Evolutionary conservation across 2,113 vertebrate species (phyloP), one percentile per base, ranked within the genome.

Genomic region (Triplophysa dalaica): DNA sequence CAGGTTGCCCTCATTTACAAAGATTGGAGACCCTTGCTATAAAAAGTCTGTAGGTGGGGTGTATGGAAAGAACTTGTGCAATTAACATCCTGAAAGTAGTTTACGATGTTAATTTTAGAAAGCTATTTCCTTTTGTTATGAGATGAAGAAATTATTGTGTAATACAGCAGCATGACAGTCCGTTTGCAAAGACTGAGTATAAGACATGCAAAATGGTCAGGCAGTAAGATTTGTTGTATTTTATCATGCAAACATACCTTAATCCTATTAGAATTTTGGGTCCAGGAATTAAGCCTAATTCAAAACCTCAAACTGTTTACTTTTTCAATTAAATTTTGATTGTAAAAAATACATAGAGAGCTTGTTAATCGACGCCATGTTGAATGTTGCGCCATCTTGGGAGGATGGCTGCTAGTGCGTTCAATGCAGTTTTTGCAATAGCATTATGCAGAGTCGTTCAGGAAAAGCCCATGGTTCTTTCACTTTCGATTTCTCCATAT

Each of bases 21-120:
- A 29, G 10, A 43, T 43, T 43, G 41, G 41, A 43, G 41, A 29
- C 29, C 29, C 29, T 3, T 29, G 7, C 41, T 10, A 43, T 43
- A 43, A 43, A 43, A 10, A 92, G 12, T 45, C 68, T 22, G 38
- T 84, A 89, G 91, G 90, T 89, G 89, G 90, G 88, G 87, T 87
- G 87, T 87, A 54, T 67, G 85, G 87, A 91, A 90, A 88, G 91
- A 91, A 93, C 92, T 92, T 92, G 91, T 89, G 88, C 88, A 79
- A 88, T 88, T 24, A 24, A 24, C 24, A 24, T 24, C 24, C 24
- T 24, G 24, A 24, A 24, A 24, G 24, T 24, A 24, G 81, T 91
- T 92, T 86, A 91, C 85, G 82, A 85, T 38, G 74, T 78, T 93
- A 93, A 92, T 89, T 90, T 91, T 92, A 88, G 91, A 93, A 89